A percentile compares a stretch with the other conserved stretches of the same genome.
Conservation (phyloP, 2,888 invertebrate genomes). For the Standfussiana lucernea region DNA sequence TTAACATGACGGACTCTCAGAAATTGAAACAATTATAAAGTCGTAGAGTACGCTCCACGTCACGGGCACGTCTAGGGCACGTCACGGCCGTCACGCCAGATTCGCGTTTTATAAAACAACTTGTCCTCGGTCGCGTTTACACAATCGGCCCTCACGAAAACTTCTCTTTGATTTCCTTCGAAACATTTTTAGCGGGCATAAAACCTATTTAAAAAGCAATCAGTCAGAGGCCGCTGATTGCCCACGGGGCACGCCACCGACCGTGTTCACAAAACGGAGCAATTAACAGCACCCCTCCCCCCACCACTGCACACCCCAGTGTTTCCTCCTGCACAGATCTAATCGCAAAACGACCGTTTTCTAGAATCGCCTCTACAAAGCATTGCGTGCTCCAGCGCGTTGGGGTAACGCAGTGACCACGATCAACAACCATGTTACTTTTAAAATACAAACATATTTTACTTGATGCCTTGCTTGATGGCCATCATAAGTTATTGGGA, state of each 20-base stretch:
- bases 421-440: constrained; percentile 66
- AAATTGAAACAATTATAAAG: constrained; percentile 64
- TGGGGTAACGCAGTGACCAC: constrained; percentile 68
- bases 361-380: constrained; percentile 90
- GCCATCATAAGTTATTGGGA: constrained; percentile 55
- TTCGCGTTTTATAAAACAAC: constrained; percentile 77
- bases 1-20: constrained; percentile 35
- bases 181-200: constrained; percentile 89
- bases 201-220: constrained; percentile 91
- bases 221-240: constrained; percentile 90
- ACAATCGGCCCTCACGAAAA: constrained; percentile 81
- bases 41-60: constrained; percentile 55
- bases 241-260: constrained; percentile 87
- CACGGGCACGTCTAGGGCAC: constrained; percentile 43
- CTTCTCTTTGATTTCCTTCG: constrained; percentile 86
- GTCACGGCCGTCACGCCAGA: constrained; percentile 75
- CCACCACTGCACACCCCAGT: constrained; percentile 74
- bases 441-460: constrained; percentile 65
- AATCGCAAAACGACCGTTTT: constrained; percentile 91
- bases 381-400: constrained; percentile 85
- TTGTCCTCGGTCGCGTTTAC: constrained; percentile 80
- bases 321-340: constrained; percentile 83
- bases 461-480: constrained; percentile 61
- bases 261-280: constrained; percentile 91
- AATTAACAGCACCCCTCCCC: constrained; percentile 87